Percentiles rank a stretch among this genome's conserved stretches.
Evolutionary conservation across 2,113 vertebrate genomes (phyloP).

Genomic region (Abramis brama): DNA sequence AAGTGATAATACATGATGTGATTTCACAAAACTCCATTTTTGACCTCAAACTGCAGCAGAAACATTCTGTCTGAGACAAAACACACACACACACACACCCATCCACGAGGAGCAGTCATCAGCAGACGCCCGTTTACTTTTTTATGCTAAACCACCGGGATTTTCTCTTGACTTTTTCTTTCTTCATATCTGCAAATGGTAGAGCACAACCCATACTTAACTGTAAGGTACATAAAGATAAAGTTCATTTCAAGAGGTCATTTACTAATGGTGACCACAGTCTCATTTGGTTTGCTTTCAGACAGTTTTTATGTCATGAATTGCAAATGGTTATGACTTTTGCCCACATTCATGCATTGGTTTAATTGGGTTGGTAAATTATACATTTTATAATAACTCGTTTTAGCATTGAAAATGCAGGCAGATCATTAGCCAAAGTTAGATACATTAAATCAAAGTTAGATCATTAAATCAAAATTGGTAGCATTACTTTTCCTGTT

Average conservation of each 20-base stretch:
- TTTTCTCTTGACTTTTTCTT: constrained; percentile 75
- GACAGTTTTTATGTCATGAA: constrained; percentile 65
- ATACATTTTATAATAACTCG: constrained; percentile 68
- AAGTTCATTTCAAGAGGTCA: constrained; percentile 1
- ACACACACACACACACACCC: background rate
- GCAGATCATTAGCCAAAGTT: constrained; percentile 60
- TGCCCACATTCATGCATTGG: constrained; percentile 62
- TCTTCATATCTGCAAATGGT: constrained; percentile 70
- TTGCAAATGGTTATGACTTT: constrained; percentile 71
- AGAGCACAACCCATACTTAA: background rate
- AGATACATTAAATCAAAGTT: no score
- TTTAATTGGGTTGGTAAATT: constrained; percentile 68
- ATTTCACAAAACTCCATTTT: background rate
- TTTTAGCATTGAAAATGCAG: constrained; percentile 47
- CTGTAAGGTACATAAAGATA: background rate
- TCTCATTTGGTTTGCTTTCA: background rate
- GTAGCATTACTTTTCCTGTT: constrained; percentile 60
- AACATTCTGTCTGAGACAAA: background rate
- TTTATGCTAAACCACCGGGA: constrained; percentile 70
- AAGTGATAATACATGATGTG: constrained; percentile 12
- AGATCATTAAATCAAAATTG: no score
- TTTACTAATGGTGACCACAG: background rate
- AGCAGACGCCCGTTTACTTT: constrained; percentile 60
- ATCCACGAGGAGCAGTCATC: constrained; percentile 51
- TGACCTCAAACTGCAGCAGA: background rate